Evolutionary conservation across 2,113 vertebrate species (phyloP).

Genomic region (Nothocercus nigrocapillus): DNA sequence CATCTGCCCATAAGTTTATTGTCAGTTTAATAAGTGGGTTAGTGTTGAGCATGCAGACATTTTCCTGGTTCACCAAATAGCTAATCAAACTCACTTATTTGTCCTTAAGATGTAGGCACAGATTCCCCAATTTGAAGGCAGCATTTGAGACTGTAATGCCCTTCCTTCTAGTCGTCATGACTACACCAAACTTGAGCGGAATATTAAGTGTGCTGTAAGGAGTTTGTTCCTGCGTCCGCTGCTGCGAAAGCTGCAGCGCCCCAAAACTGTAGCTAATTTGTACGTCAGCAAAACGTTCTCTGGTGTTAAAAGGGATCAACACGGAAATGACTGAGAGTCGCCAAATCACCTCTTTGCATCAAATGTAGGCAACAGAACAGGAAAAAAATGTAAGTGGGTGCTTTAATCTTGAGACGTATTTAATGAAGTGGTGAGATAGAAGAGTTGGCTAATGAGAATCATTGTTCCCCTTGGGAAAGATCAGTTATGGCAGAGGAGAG

Average conservation of each 20-base stretch:
- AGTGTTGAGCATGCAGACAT: not conserved
- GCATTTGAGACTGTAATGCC: slow-evolving; percentile 22
- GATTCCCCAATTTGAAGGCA: not conserved
- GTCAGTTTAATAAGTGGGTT: not conserved
- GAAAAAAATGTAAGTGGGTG: not conserved
- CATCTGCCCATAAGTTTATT: not conserved
- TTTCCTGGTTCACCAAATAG: not conserved
- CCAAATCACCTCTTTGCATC: slow-evolving; percentile 20
- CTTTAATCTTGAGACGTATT: slow-evolving; percentile 48
- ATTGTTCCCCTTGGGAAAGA: not conserved
- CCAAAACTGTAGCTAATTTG: not conserved
- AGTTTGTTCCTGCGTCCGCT: not conserved
- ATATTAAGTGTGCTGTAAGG: slow-evolving; percentile 41
- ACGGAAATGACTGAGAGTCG: not conserved
- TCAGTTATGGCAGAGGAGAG: not conserved
- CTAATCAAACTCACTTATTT: not conserved
- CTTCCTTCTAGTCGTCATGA: slow-evolving; percentile 49
- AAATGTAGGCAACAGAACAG: not conserved
- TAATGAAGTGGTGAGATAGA: slow-evolving; percentile 30
- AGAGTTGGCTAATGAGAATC: not conserved
- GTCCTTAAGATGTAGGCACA: not conserved
- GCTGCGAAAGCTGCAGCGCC: not conserved
- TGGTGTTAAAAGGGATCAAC: slow-evolving; percentile 13
- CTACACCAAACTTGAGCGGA: slow-evolving; percentile 48
- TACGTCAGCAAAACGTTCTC: not conserved